phyloP scores from a whole-genome alignment of 2,888 invertebrate species.

The Caenorhabditis becei region DNA sequence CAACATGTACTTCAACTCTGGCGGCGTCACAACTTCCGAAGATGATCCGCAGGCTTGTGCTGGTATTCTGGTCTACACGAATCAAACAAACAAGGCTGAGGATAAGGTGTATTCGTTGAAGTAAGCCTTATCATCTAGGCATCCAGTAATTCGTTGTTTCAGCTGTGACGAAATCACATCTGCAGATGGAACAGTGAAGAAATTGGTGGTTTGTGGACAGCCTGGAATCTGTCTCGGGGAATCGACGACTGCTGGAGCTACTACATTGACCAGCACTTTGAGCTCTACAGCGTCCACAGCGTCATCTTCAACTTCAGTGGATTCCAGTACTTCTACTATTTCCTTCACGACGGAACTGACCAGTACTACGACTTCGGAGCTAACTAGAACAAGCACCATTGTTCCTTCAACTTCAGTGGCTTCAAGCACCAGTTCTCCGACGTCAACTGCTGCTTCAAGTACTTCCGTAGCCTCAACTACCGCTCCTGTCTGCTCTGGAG shows the following conservation, averaged over 20 bases:
- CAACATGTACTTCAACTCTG: slow-evolving; percentile 27
- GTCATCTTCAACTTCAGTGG: not conserved
- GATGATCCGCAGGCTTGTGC: slow-evolving; percentile 37
- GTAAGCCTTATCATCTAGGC: not conserved
- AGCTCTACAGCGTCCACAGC: not conserved
- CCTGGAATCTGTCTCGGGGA: slow-evolving; percentile 28
- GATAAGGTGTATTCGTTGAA: slow-evolving; percentile 43
- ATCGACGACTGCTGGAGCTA: not conserved
- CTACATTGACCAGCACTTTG: not conserved
- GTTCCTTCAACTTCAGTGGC: not conserved
- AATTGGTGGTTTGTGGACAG: slow-evolving; percentile 45
- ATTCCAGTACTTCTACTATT: not conserved
- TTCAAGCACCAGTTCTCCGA: not conserved
- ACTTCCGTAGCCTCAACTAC: not conserved
- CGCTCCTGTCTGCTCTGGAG: not conserved
- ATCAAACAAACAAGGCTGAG: slow-evolving; percentile 10
- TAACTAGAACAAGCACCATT: too few species aligned
- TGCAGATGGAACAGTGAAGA: slow-evolving; percentile 27
- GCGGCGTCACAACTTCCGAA: slow-evolving; percentile 15
- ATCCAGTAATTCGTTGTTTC: not conserved
- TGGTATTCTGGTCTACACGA: slow-evolving; percentile 36
- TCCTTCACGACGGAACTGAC: too few species aligned
- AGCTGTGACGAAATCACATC: slow-evolving; percentile 37
- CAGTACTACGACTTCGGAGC: too few species aligned
- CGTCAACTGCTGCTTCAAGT: not conserved